These are phyloP conservation scores for Mylabris sibirica DNA, from an alignment of 2,888 invertebrate species.

Conservation along the genomic window DNA sequence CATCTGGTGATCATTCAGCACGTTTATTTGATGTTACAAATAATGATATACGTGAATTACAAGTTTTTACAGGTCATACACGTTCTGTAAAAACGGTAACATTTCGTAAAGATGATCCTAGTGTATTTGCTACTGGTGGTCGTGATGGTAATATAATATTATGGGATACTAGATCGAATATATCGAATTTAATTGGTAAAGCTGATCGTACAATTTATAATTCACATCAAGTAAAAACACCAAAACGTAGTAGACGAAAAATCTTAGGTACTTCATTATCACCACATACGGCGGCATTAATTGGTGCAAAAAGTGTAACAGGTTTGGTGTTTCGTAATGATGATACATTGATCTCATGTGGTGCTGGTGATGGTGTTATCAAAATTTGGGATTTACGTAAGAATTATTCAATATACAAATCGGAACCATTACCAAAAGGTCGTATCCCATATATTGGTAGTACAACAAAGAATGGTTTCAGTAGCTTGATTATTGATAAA, in stretches of 20 bases:
- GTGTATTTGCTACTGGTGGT: conserved; percentile 85
- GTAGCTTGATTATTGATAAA: conserved; percentile 79
- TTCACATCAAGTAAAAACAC: conserved; percentile 69
- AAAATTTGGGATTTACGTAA: conserved; percentile 83
- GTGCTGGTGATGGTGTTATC: conserved; percentile 85
- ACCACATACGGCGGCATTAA: conserved; percentile 50
- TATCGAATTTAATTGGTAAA: conserved; percentile 59
- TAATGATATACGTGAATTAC: conserved; percentile 60
- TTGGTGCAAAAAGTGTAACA: conserved; percentile 77
- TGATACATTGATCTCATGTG: conserved; percentile 80
- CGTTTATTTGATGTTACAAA: conserved; percentile 77
- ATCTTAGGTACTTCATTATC: background rate
- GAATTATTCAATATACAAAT: conserved; percentile 74
- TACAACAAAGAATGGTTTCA: conserved; percentile 76
- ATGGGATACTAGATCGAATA: conserved; percentile 78
- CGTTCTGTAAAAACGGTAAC: conserved; percentile 84
- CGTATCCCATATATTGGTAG: conserved; percentile 77
- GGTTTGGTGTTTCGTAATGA: conserved; percentile 85
- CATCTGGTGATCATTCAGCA: conserved; percentile 85
- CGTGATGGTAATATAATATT: conserved; percentile 86
- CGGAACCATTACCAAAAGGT: conserved; percentile 75
- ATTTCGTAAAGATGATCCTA: conserved; percentile 73
- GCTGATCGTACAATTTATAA: conserved; percentile 77
- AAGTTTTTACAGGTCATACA: conserved; percentile 78
- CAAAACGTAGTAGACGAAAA: conserved; percentile 61